Conservation (phyloP, 53 echinoderm and acorn worm genomes). For the Mesocentrotus franciscanus region DNA sequence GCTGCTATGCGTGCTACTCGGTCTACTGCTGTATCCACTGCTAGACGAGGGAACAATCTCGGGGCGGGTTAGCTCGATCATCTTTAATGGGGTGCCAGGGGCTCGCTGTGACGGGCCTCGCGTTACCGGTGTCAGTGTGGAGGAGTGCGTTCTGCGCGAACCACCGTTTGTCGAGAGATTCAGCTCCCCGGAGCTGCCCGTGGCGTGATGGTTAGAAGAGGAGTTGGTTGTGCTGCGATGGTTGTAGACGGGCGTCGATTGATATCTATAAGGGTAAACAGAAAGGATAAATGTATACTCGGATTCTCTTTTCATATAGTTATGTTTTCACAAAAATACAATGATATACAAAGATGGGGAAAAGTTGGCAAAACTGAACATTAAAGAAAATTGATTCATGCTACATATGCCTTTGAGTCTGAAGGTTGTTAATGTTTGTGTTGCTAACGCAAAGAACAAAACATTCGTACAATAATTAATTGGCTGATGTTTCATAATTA, state of each 20-base stretch:
- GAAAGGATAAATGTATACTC: neutral
- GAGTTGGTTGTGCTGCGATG: neutral
- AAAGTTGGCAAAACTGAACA: no score
- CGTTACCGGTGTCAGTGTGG: slow-evolving; percentile 15
- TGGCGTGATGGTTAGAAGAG: slow-evolving; percentile 10
- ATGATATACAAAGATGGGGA: no score
- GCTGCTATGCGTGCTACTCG: slow-evolving; percentile 38
- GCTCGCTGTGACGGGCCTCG: slow-evolving; percentile 56
- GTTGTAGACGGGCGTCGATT: slow-evolving; percentile 65
- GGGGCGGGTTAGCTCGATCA: slow-evolving; percentile 95
- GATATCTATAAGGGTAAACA: slow-evolving; percentile 70
- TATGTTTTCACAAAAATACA: no score
- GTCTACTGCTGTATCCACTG: slow-evolving; percentile 14
- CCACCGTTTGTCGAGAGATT: slow-evolving; percentile 57
- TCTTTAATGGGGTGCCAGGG: slow-evolving; percentile 76
- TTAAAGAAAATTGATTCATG: no score
- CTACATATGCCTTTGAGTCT: no score
- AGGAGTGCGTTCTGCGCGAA: slow-evolving; percentile 24
- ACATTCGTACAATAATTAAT: no score
- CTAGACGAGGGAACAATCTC: slow-evolving; percentile 70
- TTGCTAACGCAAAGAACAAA: no score
- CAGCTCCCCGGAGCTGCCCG: slow-evolving; percentile 52
- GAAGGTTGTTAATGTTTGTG: no score
- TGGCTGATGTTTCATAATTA: no score
- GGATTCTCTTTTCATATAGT: no score